These are phyloP conservation scores for Priapulus caudatus DNA, from an alignment of 2,888 invertebrate species.

Conservation along the genomic window DNA sequence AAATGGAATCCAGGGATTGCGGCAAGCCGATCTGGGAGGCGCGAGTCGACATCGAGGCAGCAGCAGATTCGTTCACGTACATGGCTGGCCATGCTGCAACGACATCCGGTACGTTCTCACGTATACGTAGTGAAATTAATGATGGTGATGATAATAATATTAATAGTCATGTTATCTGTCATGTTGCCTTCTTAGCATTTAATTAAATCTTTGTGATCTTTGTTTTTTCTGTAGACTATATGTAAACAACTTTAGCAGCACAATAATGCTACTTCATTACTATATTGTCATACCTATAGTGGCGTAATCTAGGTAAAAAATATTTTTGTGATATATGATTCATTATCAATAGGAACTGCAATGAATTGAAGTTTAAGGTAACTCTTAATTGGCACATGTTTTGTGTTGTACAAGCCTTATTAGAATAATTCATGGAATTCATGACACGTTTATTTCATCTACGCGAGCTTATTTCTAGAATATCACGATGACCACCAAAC, in stretches of 20 bases:
- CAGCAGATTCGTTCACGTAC: constrained; percentile 45
- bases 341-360: neutral
- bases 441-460: too few species aligned
- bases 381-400: constrained; percentile 2
- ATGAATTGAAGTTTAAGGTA: constrained; percentile 8
- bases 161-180: constrained; percentile 9
- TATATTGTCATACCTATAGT: too few species aligned
- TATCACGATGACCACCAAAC: too few species aligned
- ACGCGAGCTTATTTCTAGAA: too few species aligned
- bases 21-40: constrained; percentile 49
- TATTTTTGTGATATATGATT: neutral
- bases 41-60: constrained; percentile 42
- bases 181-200: neutral
- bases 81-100: constrained; percentile 42
- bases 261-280: too few species aligned
- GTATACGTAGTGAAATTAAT: constrained; percentile 9
- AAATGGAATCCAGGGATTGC: constrained; percentile 41
- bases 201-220: neutral
- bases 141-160: constrained; percentile 6
- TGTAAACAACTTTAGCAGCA: constrained; percentile 1
- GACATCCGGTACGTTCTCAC: constrained; percentile 19
- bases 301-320: constrained; percentile 16
- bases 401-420: too few species aligned
- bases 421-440: too few species aligned
- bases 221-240: neutral